Percentiles rank a stretch among this genome's conserved stretches.
Conservation (phyloP, 2,797 vertebrate species). For the Paratrypauchen microcephalus region DNA sequence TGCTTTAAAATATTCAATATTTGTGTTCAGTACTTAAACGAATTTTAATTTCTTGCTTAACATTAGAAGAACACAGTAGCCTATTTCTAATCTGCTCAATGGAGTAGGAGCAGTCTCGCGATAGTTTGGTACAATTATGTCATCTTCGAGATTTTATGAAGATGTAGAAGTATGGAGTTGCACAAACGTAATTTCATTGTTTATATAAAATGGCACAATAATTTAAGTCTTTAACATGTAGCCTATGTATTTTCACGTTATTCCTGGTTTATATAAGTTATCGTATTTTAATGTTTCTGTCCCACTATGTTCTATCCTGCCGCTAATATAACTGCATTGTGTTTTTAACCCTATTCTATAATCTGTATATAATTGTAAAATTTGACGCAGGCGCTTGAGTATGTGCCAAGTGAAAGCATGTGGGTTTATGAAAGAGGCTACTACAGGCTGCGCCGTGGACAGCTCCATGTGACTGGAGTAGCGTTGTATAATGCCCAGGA, state of each 20-base stretch:
- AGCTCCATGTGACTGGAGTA: constrained; percentile 67
- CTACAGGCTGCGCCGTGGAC: constrained; percentile 20
- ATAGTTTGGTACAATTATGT: not conserved
- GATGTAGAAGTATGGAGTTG: not conserved
- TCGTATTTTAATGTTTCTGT: too few relatives aligned
- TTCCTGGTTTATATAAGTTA: too few relatives aligned
- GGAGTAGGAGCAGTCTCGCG: not conserved
- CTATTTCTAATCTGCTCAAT: not conserved
- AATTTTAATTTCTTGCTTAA: not conserved
- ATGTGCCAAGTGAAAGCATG: constrained; percentile 35
- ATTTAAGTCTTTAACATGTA: not conserved
- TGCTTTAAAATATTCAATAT: not conserved
- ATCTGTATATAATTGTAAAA: too few relatives aligned
- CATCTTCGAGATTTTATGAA: not conserved
- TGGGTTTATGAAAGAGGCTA: constrained; percentile 60
- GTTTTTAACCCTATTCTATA: not conserved
- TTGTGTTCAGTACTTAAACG: not conserved
- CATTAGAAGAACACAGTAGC: not conserved
- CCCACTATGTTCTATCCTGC: not conserved
- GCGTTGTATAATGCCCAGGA: constrained; percentile 67
- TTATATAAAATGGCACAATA: not conserved
- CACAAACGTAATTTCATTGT: not conserved
- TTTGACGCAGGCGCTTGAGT: not conserved
- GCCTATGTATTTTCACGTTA: too few relatives aligned
- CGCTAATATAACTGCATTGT: not conserved